Base-by-base conservation (phyloP, 2,113 vertebrate species). In the Pterocles gutturalis region DNA sequence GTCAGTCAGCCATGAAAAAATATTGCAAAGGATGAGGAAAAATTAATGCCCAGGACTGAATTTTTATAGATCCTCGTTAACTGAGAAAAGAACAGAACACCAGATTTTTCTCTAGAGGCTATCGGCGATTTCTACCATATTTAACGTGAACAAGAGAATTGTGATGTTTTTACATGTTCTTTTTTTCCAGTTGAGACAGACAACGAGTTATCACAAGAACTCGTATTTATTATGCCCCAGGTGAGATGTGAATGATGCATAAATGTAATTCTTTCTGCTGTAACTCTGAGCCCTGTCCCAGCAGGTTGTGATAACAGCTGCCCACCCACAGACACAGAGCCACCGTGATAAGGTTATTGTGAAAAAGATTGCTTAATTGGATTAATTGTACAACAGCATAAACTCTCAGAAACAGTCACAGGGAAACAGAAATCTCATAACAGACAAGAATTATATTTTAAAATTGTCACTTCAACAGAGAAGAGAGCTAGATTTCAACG, bases 301-400 rank as follows among this genome's bases (percentile, higher is more conserved):
- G 86, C 66, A 77, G 90, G 83, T 51, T 57, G 43, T 49, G 13
- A 10, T 66, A 93, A 77, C 70, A 54, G 45, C 69, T 89, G 81
- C 66, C 76, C 75, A 43, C 77, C 73, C 79, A 76, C 49, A 91
- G 49, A 76, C 80, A 80, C 53, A 78, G 45, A 82, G 55, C 53
- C 15, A 20, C 12, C 12, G 31, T 0, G 7, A 85, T 54, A 71
- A 95, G n/a, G 22, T 16, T 86, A 55, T 70, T 80, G 62, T 86
- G 86, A 16, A 83, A 87, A 92, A 67, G 66, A 92, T 31, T 28
- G 41, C 41, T 85, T 94, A 80, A 90, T 90, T 94, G 51, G 38
- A 79, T 87, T 90, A 93, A 95, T 53, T 89, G 85, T 70, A 61
- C 49, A 58, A 55, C 57, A 67, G 55, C 26, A 36, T 2, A 72